Conservation (phyloP, 2,113 vertebrate genomes). For the Dipodomys spectabilis region DNA sequence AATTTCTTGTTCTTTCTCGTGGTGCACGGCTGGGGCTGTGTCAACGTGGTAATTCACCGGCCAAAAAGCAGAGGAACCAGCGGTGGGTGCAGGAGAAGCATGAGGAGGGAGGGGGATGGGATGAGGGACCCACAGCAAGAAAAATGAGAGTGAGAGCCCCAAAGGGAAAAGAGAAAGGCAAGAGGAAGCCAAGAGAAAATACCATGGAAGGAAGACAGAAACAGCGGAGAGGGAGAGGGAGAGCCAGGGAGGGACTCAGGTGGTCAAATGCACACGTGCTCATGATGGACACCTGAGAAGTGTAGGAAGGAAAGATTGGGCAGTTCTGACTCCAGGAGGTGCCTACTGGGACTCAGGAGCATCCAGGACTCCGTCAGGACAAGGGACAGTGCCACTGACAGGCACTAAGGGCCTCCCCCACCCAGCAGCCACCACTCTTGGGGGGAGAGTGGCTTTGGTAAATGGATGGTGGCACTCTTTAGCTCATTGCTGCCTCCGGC, state of each 20-base stretch:
- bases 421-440: too few relatives aligned
- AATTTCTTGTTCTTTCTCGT: background rate
- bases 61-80: background rate
- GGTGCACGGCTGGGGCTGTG: too few relatives aligned
- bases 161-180: background rate
- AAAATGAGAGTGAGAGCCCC: background rate
- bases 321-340: background rate
- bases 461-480: background rate
- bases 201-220: background rate
- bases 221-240: background rate
- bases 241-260: background rate
- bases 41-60: background rate
- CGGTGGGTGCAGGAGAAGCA: background rate
- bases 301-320: background rate
- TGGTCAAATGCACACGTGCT: rapidly evolving
- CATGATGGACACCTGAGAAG: rapidly evolving
- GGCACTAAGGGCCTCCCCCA: too few relatives aligned
- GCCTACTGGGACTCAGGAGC: background rate
- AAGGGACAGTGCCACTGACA: too few relatives aligned
- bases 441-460: background rate
- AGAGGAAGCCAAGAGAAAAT: background rate
- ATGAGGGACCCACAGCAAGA: background rate
- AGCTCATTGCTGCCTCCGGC: background rate
- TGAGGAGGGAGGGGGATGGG: background rate
- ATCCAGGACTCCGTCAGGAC: background rate